Evolutionary conservation across 2,888 invertebrate species (phyloP).

Genomic region (Poecilobothrus nobilitatus): DNA sequence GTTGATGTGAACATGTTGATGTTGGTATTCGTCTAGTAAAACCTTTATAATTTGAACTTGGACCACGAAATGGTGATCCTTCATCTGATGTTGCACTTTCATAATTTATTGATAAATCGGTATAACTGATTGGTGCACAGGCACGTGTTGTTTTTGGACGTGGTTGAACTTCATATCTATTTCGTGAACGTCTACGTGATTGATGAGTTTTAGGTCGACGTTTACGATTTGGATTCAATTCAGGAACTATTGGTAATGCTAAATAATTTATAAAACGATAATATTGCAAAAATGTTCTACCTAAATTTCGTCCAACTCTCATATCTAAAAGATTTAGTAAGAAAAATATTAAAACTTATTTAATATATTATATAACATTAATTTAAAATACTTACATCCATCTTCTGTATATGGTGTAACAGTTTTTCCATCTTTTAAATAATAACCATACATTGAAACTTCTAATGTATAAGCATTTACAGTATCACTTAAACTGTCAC

Average conservation of each 20-base stretch:
- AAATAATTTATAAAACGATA: constrained; percentile 67
- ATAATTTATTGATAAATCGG: constrained; percentile 49
- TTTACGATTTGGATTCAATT: constrained; percentile 38
- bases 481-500: constrained; percentile 63
- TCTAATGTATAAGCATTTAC: constrained; percentile 84
- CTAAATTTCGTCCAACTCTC: constrained; percentile 67
- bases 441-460: constrained; percentile 86
- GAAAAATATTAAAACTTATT: not conserved
- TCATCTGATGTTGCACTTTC: constrained; percentile 49
- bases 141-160: constrained; percentile 46
- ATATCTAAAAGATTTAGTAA: constrained; percentile 50
- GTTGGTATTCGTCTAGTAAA: not conserved
- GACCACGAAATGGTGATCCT: constrained; percentile 39
- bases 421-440: constrained; percentile 57
- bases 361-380: not conserved
- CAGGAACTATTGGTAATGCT: constrained; percentile 44
- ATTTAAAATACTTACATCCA: constrained; percentile 66
- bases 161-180: constrained; percentile 42
- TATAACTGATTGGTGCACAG: constrained; percentile 48
- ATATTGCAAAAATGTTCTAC: constrained; percentile 68
- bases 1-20: constrained; percentile 11
- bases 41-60: constrained; percentile 12
- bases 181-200: constrained; percentile 38
- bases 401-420: constrained; percentile 86
- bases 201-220: constrained; percentile 40